Conservation (phyloP, 2,888 invertebrate genomes). For the Clivina fossor region DNA sequence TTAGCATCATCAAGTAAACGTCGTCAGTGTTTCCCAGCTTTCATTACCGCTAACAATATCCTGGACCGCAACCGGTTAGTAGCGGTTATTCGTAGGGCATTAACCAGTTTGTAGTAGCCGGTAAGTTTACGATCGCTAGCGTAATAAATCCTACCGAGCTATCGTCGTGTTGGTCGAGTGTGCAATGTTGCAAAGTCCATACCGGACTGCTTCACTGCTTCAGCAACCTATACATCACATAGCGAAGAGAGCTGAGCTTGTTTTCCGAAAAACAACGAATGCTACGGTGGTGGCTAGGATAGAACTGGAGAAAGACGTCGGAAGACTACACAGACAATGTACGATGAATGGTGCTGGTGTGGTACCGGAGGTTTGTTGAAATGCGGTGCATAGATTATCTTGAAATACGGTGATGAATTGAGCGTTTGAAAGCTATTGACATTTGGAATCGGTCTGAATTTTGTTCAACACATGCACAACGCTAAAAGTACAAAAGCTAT, state of each 20-base stretch:
- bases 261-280: too few species aligned
- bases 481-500: too few species aligned
- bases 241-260: too few species aligned
- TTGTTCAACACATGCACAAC: too few species aligned
- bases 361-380: too few species aligned
- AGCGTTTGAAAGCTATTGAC: too few species aligned
- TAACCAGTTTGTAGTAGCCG: slow-evolving; percentile 3
- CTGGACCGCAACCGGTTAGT: slow-evolving; percentile 19
- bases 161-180: not conserved
- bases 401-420: too few species aligned
- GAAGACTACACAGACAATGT: too few species aligned
- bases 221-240: slow-evolving; percentile 3
- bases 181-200: not conserved
- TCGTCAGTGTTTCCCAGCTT: not conserved
- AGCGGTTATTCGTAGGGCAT: slow-evolving; percentile 14
- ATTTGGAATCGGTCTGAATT: too few species aligned
- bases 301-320: not conserved
- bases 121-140: slow-evolving; percentile 11
- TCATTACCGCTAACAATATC: slow-evolving; percentile 21
- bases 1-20: not conserved
- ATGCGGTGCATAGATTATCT: too few species aligned
- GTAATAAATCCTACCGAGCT: slow-evolving; percentile 9
- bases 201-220: not conserved
- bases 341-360: too few species aligned
- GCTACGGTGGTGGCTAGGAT: too few species aligned